Evolutionary conservation across 2,797 vertebrate species (phyloP), one percentile per base, ranked within the genome.

Genomic region (Momotus momota): DNA sequence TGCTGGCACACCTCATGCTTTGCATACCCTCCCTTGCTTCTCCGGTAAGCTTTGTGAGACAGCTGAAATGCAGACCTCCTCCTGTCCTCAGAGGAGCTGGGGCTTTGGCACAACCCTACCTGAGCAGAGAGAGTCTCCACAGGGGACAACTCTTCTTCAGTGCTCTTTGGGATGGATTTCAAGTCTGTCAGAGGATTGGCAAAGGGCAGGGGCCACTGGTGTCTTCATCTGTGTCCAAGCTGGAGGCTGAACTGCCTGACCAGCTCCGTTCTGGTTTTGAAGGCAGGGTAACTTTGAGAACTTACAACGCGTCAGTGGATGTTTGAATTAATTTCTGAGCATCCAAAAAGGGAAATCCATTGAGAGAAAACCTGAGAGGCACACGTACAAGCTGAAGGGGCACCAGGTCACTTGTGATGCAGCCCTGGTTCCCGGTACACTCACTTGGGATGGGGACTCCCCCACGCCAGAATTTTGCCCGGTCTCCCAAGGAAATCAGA

Each of bases 11-110:
- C 2, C 51, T 95, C 67, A 49, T 71, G 92, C 94, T 95, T 91
- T 91, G 81, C 74, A 41, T 71, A 80, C 55, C 41, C 74, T 64
- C 87, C 71, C 83, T 89, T 80, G 86, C 92, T 91, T 91, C 81
- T 91, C 52, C n/a, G 25, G 52, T 38, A 43, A 60, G 18, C 91
- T 86, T 72, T 72, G 64, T 46, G 57, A 82, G 55, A 40, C 35
- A 6, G 18, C 33, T 94, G 7, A n/a, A 90, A 40, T 83, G 72
- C 73, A 94, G 49, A 51, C 8, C 43, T 88, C 33, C 29, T 84
- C 61, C 48, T 38, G 51, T 88, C 65, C 58, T 75, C 35, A 3
- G 52, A 58, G 60, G 58, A 81, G 26, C 17, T 0, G 8, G 17
- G 19, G 51, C 35, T 92, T 82, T 86, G 67, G 43, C 31, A 27